Evolutionary conservation across 2,888 invertebrate genomes (phyloP).

Genomic region (Leucoma salicis): DNA sequence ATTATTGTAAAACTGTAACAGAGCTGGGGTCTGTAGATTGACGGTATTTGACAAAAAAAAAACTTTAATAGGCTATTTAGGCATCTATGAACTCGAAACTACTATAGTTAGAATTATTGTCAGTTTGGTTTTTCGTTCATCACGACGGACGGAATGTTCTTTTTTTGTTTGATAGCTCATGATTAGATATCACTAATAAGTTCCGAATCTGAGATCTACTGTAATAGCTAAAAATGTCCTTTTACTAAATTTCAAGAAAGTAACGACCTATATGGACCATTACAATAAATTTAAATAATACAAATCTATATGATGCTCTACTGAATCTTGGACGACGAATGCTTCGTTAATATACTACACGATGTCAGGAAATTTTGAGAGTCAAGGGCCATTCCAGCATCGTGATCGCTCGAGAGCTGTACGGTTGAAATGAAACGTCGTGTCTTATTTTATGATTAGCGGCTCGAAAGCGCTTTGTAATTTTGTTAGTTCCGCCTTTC

Average conservation of each 20-base stretch:
- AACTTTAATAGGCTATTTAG: no score
- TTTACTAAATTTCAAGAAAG: slow-evolving; percentile 1
- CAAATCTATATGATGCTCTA: slow-evolving; percentile 59
- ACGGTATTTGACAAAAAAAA: no score
- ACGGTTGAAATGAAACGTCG: slow-evolving; percentile 82
- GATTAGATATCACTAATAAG: no score
- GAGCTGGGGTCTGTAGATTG: no score
- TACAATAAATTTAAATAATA: slow-evolving; percentile 39
- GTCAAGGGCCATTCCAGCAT: slow-evolving; percentile 80
- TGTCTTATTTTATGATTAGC: slow-evolving; percentile 83
- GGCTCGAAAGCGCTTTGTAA: slow-evolving; percentile 83
- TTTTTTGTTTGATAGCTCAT: no score
- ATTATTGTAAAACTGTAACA: no score
- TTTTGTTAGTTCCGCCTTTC: slow-evolving; percentile 83
- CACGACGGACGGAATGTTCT: no score
- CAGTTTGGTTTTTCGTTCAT: no score
- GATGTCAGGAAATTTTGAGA: slow-evolving; percentile 79
- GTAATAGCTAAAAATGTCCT: no score
- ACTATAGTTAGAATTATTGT: no score
- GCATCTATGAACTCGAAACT: no score
- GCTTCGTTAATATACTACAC: slow-evolving; percentile 69
- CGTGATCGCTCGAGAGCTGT: slow-evolving; percentile 79
- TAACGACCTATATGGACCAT: slow-evolving; percentile 17
- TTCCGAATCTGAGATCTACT: no score
- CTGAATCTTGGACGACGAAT: slow-evolving; percentile 56